Evolutionary conservation across 2,888 invertebrate species (phyloP).

Genomic region (Harpalus rubripes): DNA sequence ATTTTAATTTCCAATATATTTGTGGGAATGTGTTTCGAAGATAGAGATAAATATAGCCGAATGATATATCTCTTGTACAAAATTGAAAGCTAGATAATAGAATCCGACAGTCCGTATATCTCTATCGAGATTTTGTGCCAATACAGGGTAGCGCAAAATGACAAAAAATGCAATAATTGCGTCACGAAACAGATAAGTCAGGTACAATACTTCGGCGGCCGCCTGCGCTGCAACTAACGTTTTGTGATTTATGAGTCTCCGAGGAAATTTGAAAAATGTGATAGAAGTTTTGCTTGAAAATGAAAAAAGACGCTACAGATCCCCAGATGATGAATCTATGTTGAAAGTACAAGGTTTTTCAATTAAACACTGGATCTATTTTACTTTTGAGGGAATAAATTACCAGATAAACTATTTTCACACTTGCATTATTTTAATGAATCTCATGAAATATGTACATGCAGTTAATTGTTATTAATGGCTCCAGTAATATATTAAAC

Average conservation of each 20-base stretch:
- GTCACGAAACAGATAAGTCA: conserved; percentile 52
- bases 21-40: not conserved
- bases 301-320: conserved; percentile 34
- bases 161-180: conserved; percentile 43
- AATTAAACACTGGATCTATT: conserved; percentile 57
- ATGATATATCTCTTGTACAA: conserved; percentile 15
- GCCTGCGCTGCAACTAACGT: conserved; percentile 35
- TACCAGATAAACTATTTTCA: conserved; percentile 48
- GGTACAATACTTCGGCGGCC: conserved; percentile 25
- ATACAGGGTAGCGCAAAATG: conserved; percentile 11
- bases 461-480: conserved; percentile 56
- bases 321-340: conserved; percentile 60
- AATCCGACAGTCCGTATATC: conserved; percentile 29
- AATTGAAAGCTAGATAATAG: conserved; percentile 44
- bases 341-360: conserved; percentile 56
- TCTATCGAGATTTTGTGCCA: conserved; percentile 14
- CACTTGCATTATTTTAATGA: conserved; percentile 52
- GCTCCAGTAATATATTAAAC: conserved; percentile 22
- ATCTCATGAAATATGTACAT: conserved; percentile 24
- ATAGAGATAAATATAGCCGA: conserved; percentile 20
- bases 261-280: conserved; percentile 64
- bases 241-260: conserved; percentile 55
- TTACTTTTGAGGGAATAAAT: conserved; percentile 25
- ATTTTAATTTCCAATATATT: conserved; percentile 7
- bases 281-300: conserved; percentile 61